Base-by-base conservation (phyloP, 2,113 vertebrate species). In the Heteronetta atricapilla region DNA sequence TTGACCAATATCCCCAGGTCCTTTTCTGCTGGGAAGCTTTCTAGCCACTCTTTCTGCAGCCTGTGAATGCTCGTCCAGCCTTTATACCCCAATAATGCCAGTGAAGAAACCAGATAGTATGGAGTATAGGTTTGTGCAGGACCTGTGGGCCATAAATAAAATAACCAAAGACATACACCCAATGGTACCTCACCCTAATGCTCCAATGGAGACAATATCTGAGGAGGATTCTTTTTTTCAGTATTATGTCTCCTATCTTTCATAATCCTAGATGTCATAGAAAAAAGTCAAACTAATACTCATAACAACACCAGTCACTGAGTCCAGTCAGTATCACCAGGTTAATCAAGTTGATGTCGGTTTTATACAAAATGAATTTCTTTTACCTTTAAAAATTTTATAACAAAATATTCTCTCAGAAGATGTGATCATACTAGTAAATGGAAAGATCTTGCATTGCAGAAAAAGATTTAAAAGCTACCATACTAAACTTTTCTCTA, bases 221-320 rank as follows among this genome's bases (percentile, higher is more conserved):
- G 13, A 52, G 23, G 13, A 52, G 23, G 23, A 52, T 50, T 50
- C 12, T 25, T 52, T 52, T 52, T 52, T 52, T 52, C 50, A 52
- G 50, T 52, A 26, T 52, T 52, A 23, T 18, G 10, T 50, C 16
- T 42, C 78, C 25, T 69, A 50, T 38, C 28, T 85, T 87, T 82
- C 33, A 9, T 79, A 42, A 69, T 81, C 68, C 26, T 44, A 81
- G n/a, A 55, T 87, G 28, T 46, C 84, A 23, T 1, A 80, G 44
- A 80, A 86, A 88, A 62, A 73, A 82, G 89, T 44, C 72, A 29
- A 63, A 21, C 7, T 16, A 76, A 25, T 63, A 55, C 50, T 74
- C 80, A 19, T 66, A 77, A n/a, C 8, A 75, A 23, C 34, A n/a
- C 29, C 0, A 0, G 5, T 62, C 42, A 38, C 16, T 31, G 3